These are phyloP conservation scores for Dryobota labecula DNA, from an alignment of 2,888 invertebrate genomes.

Conservation along the genomic window DNA sequence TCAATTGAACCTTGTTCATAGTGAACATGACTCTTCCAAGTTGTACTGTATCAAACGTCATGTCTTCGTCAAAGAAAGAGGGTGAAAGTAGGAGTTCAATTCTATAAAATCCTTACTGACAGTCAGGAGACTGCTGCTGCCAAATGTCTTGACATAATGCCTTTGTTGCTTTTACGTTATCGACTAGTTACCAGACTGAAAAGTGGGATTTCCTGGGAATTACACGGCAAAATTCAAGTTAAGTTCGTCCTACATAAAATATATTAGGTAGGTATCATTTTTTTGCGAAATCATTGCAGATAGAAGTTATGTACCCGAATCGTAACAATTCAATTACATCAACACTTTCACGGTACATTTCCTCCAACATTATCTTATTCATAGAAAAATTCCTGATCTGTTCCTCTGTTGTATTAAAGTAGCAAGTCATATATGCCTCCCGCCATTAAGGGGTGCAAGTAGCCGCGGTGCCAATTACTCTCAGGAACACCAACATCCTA, in stretches of 20 bases:
- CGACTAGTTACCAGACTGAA: background rate
- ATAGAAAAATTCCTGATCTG: conserved; percentile 57
- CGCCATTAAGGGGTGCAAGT: conserved; percentile 64
- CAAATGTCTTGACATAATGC: background rate
- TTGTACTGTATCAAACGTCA: background rate
- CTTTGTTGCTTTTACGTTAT: background rate
- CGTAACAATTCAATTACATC: conserved; percentile 7
- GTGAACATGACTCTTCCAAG: background rate
- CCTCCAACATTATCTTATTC: conserved; percentile 48
- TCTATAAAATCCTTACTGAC: background rate
- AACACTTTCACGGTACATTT: conserved; percentile 22
- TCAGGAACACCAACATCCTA: conserved; percentile 72
- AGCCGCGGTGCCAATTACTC: conserved; percentile 72
- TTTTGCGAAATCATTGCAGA: background rate
- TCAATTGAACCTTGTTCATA: background rate
- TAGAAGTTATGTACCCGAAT: background rate
- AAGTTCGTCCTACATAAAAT: background rate
- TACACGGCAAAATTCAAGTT: background rate
- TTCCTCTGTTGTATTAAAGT: conserved; percentile 59
- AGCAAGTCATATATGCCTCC: conserved; percentile 61
- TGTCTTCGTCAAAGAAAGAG: background rate
- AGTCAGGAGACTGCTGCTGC: background rate
- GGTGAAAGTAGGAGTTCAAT: background rate
- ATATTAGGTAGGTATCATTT: background rate
- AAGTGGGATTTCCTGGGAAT: background rate